Conservation (phyloP, 1,140 invertebrate genomes). For the Cydia amplana region DNA sequence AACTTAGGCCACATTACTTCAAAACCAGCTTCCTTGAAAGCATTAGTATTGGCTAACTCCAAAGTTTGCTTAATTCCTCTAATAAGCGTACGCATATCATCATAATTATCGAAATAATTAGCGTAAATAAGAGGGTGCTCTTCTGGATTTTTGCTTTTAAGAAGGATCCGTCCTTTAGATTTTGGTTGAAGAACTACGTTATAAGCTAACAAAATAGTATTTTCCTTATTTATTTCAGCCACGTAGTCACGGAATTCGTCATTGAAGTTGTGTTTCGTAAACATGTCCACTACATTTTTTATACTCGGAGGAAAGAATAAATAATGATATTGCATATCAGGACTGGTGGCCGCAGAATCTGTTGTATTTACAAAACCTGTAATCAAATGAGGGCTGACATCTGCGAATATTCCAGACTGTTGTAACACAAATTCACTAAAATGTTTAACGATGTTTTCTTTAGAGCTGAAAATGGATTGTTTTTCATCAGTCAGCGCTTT, state of each 20-base stretch:
- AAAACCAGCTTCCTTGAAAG: constrained; percentile 65
- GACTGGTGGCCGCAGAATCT: constrained; percentile 31
- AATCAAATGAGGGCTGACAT: constrained; percentile 15
- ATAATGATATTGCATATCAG: constrained; percentile 43
- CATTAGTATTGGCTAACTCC: constrained; percentile 74
- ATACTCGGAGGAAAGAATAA: constrained; percentile 26
- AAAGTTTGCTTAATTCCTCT: constrained; percentile 78
- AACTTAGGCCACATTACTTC: constrained; percentile 65
- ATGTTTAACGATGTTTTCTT: constrained; percentile 8
- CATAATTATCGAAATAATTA: constrained; percentile 82
- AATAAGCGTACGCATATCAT: constrained; percentile 80
- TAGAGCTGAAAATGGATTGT: neutral
- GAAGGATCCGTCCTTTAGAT: constrained; percentile 80
- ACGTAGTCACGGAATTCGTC: constrained; percentile 26
- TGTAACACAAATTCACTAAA: constrained; percentile 34
- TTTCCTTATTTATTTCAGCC: constrained; percentile 47
- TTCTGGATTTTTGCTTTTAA: constrained; percentile 80
- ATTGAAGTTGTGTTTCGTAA: constrained; percentile 23
- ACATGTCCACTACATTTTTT: constrained; percentile 27
- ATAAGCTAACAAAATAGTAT: constrained; percentile 65
- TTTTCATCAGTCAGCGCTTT: constrained; percentile 21
- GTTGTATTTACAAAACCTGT: constrained; percentile 40
- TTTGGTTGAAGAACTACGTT: constrained; percentile 79
- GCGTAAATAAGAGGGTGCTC: constrained; percentile 84
- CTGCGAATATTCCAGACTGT: constrained; percentile 20